Evolutionary conservation across 2,888 invertebrate genomes (phyloP), one percentile per base, ranked within the genome.

Genomic region (Torymus aiolomorphi): DNA sequence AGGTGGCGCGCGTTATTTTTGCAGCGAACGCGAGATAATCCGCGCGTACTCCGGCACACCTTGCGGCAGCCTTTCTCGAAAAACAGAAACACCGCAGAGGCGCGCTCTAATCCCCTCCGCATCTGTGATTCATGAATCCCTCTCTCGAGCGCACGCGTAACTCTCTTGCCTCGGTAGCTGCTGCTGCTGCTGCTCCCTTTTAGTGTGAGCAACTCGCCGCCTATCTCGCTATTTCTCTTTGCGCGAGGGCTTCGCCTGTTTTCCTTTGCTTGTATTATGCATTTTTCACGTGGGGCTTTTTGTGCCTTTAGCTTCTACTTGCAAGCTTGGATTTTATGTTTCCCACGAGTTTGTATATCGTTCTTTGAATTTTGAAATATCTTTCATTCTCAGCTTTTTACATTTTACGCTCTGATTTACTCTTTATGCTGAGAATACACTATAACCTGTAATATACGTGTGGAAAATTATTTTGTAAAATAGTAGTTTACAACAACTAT

Each of bases 71-170:
- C 86, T 86, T 85, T 82, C 86, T 84, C 84, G 86, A 85, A 86
- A 77, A 88, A 84, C 86, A 86, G 87, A 88, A 87, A 88, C 85
- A 86, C 72, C 59, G 61, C 59, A 83, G 85, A 84, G 86, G 85
- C 83, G 85, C 83, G 84, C 84, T 86, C 86, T 90, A 89, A 89
- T 89, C 89, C 89, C 89, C 89, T 84, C 82, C 84, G 85, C 88
- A 89, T 89, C 87, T 89, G 88, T 86, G 87, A 89, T 89, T 89
- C 88, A 89, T 88, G 87, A 89, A 88, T 87, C 85, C 86, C 86
- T 85, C 86, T 83, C 52, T 59, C 20, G 61, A 75, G 31, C 18
- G 31, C 31, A 5, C 57, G 16, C 14, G 24, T n/a, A 59, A 42
- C 72, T 24, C 61, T 56, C 69, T 62, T 20, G 51, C 42, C 49